These are phyloP conservation scores for Brachypterus glaber DNA, from an alignment of 2,888 invertebrate species.

Conservation along the genomic window DNA sequence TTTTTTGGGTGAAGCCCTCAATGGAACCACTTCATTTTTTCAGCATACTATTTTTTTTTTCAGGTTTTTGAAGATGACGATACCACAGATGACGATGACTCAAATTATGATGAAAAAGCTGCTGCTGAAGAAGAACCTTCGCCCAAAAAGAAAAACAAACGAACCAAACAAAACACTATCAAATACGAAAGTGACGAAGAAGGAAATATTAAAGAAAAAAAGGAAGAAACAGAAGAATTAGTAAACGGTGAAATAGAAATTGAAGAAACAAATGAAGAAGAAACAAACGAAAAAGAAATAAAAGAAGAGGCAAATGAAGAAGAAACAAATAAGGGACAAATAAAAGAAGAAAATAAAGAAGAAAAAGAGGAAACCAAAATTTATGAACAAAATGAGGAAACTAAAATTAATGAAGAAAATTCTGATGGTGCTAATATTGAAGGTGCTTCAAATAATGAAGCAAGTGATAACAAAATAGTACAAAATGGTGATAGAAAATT, in stretches of 20 bases:
- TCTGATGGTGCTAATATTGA: conserved; percentile 15
- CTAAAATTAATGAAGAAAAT: conserved; percentile 7
- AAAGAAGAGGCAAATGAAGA: conserved; percentile 5
- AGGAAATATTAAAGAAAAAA: conserved; percentile 14
- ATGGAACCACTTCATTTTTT: background rate
- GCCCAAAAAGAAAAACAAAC: conserved; percentile 26
- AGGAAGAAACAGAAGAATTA: background rate
- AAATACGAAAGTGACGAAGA: conserved; percentile 34
- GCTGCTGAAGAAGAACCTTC: conserved; percentile 38
- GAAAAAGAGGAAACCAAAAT: conserved; percentile 6
- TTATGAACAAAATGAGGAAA: conserved; percentile 13
- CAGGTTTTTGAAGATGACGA: conserved; percentile 39
- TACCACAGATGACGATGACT: conserved; percentile 35
- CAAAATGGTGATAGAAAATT: background rate
- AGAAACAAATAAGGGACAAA: background rate
- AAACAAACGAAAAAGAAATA: conserved; percentile 1
- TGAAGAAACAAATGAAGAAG: conserved; percentile 19
- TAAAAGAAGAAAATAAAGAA: conserved; percentile 5
- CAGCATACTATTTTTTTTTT: conserved; percentile 12
- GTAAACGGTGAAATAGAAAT: conserved; percentile 8
- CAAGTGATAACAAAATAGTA: conserved; percentile 16
- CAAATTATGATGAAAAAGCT: conserved; percentile 21
- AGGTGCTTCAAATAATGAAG: conserved; percentile 12
- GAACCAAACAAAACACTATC: conserved; percentile 35
- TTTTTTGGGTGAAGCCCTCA: too few relatives aligned